These are phyloP conservation scores for Erebia palarica DNA, from an alignment of 2,888 invertebrate genomes.

Conservation along the genomic window DNA sequence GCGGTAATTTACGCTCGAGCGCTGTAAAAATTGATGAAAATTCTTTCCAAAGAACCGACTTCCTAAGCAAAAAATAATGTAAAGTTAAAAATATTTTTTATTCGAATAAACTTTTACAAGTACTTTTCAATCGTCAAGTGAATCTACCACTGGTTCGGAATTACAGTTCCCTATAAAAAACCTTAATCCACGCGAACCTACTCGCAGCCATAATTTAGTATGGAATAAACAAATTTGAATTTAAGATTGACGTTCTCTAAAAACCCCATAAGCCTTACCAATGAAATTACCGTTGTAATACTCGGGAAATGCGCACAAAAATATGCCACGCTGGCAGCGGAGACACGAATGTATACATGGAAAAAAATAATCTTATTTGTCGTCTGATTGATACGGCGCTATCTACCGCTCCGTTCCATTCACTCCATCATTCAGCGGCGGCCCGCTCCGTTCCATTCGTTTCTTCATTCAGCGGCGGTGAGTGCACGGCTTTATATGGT, in stretches of 20 bases:
- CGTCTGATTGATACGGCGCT: constrained; percentile 35
- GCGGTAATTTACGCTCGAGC: constrained; percentile 1
- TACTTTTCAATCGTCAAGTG: too few relatives aligned
- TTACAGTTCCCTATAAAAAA: too few relatives aligned
- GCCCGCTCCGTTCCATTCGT: constrained; percentile 26
- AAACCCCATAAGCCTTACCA: not conserved
- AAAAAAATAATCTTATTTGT: constrained; percentile 35
- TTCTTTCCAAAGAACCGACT: too few relatives aligned
- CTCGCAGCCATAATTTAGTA: too few relatives aligned
- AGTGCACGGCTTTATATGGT: constrained; percentile 37
- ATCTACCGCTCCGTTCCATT: constrained; percentile 28
- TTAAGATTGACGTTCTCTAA: not conserved
- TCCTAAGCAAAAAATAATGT: too few relatives aligned
- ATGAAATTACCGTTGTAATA: constrained; percentile 1
- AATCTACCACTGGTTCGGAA: too few relatives aligned
- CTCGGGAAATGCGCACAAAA: constrained; percentile 6
- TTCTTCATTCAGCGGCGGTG: constrained; percentile 38
- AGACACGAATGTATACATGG: constrained; percentile 26
- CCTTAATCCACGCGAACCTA: too few relatives aligned
- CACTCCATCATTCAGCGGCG: constrained; percentile 37
- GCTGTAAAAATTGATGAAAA: not conserved
- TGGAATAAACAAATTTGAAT: too few relatives aligned
- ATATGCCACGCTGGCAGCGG: not conserved
- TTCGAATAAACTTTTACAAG: too few relatives aligned
- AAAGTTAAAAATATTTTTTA: too few relatives aligned